Conservation (phyloP, 1,140 invertebrate genomes). For the Drosophila lini region DNA sequence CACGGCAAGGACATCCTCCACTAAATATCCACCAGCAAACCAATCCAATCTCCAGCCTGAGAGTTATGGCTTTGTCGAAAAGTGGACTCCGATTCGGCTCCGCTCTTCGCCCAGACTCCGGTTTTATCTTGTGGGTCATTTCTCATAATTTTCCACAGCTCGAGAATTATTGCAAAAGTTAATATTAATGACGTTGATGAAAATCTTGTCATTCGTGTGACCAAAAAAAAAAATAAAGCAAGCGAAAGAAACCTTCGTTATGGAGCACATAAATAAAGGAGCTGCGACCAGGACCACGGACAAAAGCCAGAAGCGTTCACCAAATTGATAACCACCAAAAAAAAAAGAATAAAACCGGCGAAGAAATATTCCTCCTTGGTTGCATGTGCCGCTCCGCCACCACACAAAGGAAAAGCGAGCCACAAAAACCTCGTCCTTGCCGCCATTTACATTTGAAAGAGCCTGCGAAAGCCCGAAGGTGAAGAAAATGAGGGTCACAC, state of each 20-base stretch:
- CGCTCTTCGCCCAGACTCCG: conserved; percentile 14
- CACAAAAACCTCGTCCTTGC: conserved; percentile 56
- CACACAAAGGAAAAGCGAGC: conserved; percentile 46
- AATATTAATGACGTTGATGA: conserved; percentile 84
- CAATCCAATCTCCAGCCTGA: conserved; percentile 46
- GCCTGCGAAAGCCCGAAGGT: conserved; percentile 55
- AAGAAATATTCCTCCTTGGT: conserved; percentile 43
- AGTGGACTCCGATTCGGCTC: conserved; percentile 53
- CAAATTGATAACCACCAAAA: conserved; percentile 80
- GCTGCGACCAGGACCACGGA: conserved; percentile 46
- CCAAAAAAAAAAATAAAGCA: conserved; percentile 36
- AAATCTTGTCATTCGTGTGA: conserved; percentile 82
- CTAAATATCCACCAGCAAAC: conserved; percentile 24
- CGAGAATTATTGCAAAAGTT: conserved; percentile 82
- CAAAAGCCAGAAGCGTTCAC: conserved; percentile 69
- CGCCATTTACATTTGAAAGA: conserved; percentile 80
- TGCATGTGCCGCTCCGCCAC: conserved; percentile 45
- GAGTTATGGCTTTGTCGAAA: conserved; percentile 75
- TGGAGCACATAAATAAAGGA: conserved; percentile 74
- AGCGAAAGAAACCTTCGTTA: conserved; percentile 52
- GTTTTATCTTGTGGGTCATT: conserved; percentile 76
- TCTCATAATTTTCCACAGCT: conserved; percentile 80
- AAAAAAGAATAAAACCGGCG: conserved; percentile 55
- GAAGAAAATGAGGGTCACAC: conserved; percentile 37
- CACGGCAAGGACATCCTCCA: conserved; percentile 31